Percentiles rank a stretch among this genome's conserved stretches.
phyloP scores from a whole-genome alignment of 2,113 vertebrate species.

The Vanacampus margaritifer region DNA sequence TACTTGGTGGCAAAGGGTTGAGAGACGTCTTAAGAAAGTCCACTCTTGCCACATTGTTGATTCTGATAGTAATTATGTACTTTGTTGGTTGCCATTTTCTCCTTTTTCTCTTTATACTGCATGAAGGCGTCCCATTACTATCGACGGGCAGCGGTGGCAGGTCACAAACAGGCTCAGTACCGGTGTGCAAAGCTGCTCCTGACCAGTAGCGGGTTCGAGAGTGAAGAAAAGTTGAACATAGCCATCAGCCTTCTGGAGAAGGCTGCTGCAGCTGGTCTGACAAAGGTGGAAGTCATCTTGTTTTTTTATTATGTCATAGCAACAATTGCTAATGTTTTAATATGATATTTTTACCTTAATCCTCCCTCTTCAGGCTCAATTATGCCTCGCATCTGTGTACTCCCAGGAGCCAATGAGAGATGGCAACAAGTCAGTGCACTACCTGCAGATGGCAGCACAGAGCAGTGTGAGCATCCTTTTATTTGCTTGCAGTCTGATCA shows the following conservation, averaged over 20 bases:
- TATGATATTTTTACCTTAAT: neutral
- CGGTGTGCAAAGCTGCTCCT: slow-evolving; percentile 82
- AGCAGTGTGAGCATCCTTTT: slow-evolving; percentile 68
- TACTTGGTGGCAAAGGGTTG: too few relatives aligned
- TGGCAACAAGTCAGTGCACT: slow-evolving; percentile 72
- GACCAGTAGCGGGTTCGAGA: slow-evolving; percentile 53
- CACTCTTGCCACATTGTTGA: too few relatives aligned
- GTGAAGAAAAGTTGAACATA: slow-evolving; percentile 42
- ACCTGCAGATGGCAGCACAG: slow-evolving; percentile 82
- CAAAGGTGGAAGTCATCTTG: slow-evolving; percentile 70
- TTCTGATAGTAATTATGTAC: too few relatives aligned
- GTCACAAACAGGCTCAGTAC: slow-evolving; percentile 86
- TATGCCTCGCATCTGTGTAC: slow-evolving; percentile 84
- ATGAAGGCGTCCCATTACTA: slow-evolving; percentile 83
- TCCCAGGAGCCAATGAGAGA: slow-evolving; percentile 71
- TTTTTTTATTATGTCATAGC: too few relatives aligned
- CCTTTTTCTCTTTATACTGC: neutral
- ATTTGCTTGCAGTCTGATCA: slow-evolving; percentile 29
- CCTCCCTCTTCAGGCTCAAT: slow-evolving; percentile 77
- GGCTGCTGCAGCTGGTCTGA: slow-evolving; percentile 78
- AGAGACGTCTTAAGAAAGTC: too few relatives aligned
- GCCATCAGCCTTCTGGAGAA: slow-evolving; percentile 75
- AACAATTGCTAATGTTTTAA: neutral
- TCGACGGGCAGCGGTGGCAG: slow-evolving; percentile 72
- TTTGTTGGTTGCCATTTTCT: neutral